Conservation (phyloP, 2,888 invertebrate genomes). For the Argynnis bischoffii region DNA sequence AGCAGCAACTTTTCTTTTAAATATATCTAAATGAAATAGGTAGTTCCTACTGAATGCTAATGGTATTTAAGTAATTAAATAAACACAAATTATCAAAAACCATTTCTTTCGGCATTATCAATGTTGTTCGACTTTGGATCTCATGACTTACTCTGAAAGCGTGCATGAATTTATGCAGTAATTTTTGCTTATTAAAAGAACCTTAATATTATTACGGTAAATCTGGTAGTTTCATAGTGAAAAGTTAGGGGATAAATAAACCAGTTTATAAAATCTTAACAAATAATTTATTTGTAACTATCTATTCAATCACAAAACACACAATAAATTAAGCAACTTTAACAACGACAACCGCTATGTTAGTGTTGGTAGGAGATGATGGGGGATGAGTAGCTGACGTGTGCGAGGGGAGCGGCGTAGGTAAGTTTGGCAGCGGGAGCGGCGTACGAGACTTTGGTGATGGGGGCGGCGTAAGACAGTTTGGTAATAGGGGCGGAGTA, state of each 20-base stretch:
- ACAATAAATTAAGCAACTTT: conserved; percentile 41
- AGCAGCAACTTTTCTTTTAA: too few species aligned
- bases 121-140: too few species aligned
- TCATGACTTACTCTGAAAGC: too few species aligned
- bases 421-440: conserved; percentile 48
- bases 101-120: too few species aligned
- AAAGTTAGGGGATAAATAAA: background rate
- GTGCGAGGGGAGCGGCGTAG: conserved; percentile 50
- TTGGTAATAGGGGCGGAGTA: conserved; percentile 51
- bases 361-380: conserved; percentile 69
- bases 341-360: conserved; percentile 28
- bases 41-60: too few species aligned
- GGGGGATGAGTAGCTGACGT: conserved; percentile 66
- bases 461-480: conserved; percentile 53
- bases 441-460: conserved; percentile 45
- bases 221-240: too few species aligned
- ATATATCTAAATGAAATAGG: too few species aligned
- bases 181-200: too few species aligned
- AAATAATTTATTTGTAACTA: conserved; percentile 52
- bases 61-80: too few species aligned
- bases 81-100: too few species aligned
- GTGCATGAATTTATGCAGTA: too few species aligned
- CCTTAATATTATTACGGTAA: too few species aligned
- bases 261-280: conserved; percentile 40
- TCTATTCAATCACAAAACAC: conserved; percentile 40